phyloP scores from a whole-genome alignment of 2,888 invertebrate species.

The Agriopis marginaria region DNA sequence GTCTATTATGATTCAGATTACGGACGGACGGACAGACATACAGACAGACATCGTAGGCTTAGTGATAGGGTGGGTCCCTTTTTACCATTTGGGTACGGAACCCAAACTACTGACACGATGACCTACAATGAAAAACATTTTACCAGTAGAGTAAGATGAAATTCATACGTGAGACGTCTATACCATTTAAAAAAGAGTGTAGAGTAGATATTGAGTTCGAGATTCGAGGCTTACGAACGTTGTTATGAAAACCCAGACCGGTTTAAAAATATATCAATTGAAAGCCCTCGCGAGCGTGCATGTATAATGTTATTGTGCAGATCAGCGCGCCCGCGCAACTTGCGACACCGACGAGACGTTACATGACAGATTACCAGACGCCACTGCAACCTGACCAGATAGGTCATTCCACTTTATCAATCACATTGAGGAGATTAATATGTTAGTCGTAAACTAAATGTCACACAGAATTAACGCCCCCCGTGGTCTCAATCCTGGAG shows the following conservation, averaged over 20 bases:
- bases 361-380: slow-evolving; percentile 67
- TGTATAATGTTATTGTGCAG: slow-evolving; percentile 81
- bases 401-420: slow-evolving; percentile 53
- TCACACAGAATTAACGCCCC: slow-evolving; percentile 15
- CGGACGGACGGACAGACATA: too few species aligned
- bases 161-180: slow-evolving; percentile 13
- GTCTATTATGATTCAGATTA: too few species aligned
- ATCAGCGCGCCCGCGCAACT: slow-evolving; percentile 57
- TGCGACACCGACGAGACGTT: slow-evolving; percentile 72
- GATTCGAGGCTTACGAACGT: slow-evolving; percentile 59
- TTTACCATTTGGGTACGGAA: too few species aligned
- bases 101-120: too few species aligned
- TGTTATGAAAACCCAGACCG: slow-evolving; percentile 82
- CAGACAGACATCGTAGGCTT: too few species aligned
- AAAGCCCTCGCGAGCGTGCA: slow-evolving; percentile 72
- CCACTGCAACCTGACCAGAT: slow-evolving; percentile 55
- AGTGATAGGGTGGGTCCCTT: too few species aligned
- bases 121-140: not conserved
- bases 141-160: slow-evolving; percentile 4
- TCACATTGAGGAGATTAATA: slow-evolving; percentile 36
- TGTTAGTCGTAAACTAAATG: slow-evolving; percentile 31
- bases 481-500: slow-evolving; percentile 39
- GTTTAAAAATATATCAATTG: slow-evolving; percentile 84
- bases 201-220: slow-evolving; percentile 55
- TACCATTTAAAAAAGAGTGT: slow-evolving; percentile 51